These are phyloP conservation scores for Nixonia krombeini DNA, from an alignment of 1,140 invertebrate genomes.

Conservation along the genomic window DNA sequence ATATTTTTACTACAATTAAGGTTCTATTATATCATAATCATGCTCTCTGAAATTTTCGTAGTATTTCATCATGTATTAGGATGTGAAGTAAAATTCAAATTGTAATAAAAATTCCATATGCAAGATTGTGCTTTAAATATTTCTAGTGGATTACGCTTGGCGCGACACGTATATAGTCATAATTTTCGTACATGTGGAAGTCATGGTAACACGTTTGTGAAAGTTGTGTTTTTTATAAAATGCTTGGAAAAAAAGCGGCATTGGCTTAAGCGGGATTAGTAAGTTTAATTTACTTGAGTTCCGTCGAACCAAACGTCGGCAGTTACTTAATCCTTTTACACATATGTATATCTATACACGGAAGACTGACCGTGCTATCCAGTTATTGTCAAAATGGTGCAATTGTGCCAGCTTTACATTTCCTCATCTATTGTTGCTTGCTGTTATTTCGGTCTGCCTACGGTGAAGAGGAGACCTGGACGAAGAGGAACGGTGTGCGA, in stretches of 20 bases:
- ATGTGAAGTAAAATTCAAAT: too few relatives aligned
- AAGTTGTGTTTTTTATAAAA: background rate
- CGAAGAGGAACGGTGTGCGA: slow-evolving; percentile 44
- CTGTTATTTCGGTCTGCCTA: slow-evolving; percentile 2
- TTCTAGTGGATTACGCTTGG: too few relatives aligned
- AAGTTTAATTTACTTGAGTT: background rate
- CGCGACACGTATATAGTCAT: too few relatives aligned
- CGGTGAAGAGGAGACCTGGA: slow-evolving; percentile 32
- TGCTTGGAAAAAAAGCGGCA: background rate
- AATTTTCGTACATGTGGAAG: too few relatives aligned
- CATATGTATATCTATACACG: slow-evolving; percentile 8
- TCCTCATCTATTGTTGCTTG: slow-evolving; percentile 21
- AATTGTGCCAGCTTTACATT: slow-evolving; percentile 49
- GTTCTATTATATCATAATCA: too few relatives aligned
- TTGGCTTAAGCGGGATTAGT: background rate
- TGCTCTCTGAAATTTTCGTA: too few relatives aligned
- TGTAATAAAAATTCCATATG: too few relatives aligned
- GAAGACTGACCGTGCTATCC: slow-evolving; percentile 54
- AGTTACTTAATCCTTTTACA: background rate
- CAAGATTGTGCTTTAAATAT: too few relatives aligned
- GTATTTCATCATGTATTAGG: too few relatives aligned
- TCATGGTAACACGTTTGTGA: too few relatives aligned
- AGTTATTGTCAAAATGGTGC: slow-evolving; percentile 67
- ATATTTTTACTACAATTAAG: too few relatives aligned
- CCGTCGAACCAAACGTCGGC: background rate